Evolutionary conservation across 1,140 invertebrate genomes (phyloP).

Genomic region (Lepidurus couesii): DNA sequence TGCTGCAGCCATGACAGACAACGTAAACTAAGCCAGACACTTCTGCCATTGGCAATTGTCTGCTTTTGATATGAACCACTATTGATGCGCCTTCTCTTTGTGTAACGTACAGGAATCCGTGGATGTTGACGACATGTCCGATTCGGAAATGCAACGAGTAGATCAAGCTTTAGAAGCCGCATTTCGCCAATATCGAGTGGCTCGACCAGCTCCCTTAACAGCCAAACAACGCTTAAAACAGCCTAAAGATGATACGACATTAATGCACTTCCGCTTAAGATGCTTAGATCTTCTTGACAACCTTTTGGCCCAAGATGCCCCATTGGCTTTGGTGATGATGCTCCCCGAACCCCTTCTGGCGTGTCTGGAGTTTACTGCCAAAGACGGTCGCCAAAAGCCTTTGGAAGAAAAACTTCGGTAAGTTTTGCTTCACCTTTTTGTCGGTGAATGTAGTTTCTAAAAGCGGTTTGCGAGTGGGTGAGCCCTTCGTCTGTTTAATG

Average conservation of each 20-base stretch:
- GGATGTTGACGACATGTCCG: conserved; percentile 66
- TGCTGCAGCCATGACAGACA: conserved; percentile 38
- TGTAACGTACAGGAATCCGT: conserved; percentile 52
- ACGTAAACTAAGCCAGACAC: conserved; percentile 33
- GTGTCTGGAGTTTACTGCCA: conserved; percentile 59
- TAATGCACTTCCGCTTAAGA: conserved; percentile 63
- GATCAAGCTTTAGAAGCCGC: conserved; percentile 62
- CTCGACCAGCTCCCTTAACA: conserved; percentile 42
- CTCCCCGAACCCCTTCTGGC: conserved; percentile 60
- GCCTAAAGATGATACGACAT: conserved; percentile 55
- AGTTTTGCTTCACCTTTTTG: conserved; percentile 18
- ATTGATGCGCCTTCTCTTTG: too few species aligned
- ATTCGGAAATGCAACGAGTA: conserved; percentile 65
- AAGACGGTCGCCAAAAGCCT: conserved; percentile 60
- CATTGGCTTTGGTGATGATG: conserved; percentile 58
- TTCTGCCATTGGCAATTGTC: too few species aligned
- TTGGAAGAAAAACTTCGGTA: conserved; percentile 40
- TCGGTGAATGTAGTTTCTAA: conserved; percentile 52
- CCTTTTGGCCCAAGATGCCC: conserved; percentile 59
- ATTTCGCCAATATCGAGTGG: conserved; percentile 55
- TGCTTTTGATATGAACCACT: too few species aligned
- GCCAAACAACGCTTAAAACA: conserved; percentile 56
- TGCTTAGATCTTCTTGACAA: conserved; percentile 64
- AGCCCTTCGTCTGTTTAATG: conserved; percentile 43
- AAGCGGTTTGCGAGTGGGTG: conserved; percentile 40